Evolutionary conservation across 2,797 vertebrate species (phyloP).

Genomic region (Gouania willdenowi): DNA sequence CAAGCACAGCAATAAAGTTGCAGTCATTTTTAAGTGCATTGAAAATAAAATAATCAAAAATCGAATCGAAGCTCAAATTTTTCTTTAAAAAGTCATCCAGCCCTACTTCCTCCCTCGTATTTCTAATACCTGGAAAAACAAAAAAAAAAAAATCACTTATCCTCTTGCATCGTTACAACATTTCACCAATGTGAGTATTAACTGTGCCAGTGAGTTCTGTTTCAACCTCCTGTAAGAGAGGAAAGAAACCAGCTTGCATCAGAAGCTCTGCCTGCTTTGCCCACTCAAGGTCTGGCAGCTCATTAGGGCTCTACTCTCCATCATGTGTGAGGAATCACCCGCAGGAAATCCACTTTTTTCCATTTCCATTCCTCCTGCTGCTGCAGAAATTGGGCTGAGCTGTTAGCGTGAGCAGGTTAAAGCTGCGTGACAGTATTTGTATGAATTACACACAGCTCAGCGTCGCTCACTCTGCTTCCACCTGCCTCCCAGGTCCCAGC

Average conservation of each 20-base stretch:
- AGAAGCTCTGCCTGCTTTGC: slow-evolving; percentile 38
- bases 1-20: too few relatives aligned
- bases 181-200: background rate
- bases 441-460: slow-evolving; percentile 15
- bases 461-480: slow-evolving; percentile 14
- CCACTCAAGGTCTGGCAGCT: slow-evolving; percentile 59
- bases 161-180: too few relatives aligned
- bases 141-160: too few relatives aligned
- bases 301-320: slow-evolving; percentile 47
- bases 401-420: slow-evolving; percentile 11
- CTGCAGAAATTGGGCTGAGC: slow-evolving; percentile 4
- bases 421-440: slow-evolving; percentile 9
- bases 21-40: too few relatives aligned
- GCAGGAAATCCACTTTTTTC: slow-evolving; percentile 23
- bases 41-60: too few relatives aligned
- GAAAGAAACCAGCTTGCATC: slow-evolving; percentile 17
- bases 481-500: slow-evolving; percentile 4
- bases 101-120: too few relatives aligned
- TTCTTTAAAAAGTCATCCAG: too few relatives aligned
- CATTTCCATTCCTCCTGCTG: background rate
- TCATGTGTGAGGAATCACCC: slow-evolving; percentile 42
- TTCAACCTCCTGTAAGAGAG: slow-evolving; percentile 12
- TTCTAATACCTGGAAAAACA: too few relatives aligned
- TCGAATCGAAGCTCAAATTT: too few relatives aligned
- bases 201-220: background rate